A percentile compares a stretch with the other conserved stretches of the same genome.
Evolutionary conservation across 1,140 invertebrate species (phyloP).

Genomic region (Papilio dardanus): DNA sequence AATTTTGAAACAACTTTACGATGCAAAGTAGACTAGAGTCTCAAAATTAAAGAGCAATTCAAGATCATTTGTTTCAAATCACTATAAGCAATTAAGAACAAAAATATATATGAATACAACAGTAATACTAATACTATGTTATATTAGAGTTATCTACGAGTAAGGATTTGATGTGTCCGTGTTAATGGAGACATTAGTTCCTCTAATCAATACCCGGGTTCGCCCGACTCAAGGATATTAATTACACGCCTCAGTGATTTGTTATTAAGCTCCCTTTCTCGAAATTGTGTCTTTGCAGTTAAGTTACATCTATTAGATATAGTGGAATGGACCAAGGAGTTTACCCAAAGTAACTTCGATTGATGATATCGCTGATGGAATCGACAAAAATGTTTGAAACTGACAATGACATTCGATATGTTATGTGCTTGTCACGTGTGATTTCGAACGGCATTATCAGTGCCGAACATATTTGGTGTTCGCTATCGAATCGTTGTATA

Average conservation of each 20-base stretch:
- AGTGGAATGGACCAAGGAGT: too few species aligned
- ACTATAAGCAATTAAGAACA: background rate
- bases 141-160: background rate
- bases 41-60: too few species aligned
- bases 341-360: too few species aligned
- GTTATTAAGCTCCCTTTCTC: conserved; percentile 10
- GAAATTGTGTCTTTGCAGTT: background rate
- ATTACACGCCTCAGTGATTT: conserved; percentile 3
- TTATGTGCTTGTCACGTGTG: too few species aligned
- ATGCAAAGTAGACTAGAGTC: background rate
- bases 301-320: background rate
- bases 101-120: too few species aligned
- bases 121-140: too few species aligned
- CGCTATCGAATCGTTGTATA: too few species aligned
- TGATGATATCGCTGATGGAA: too few species aligned
- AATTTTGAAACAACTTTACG: background rate
- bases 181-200: conserved; percentile 9
- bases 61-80: background rate
- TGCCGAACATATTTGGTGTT: too few species aligned
- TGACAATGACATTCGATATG: too few species aligned
- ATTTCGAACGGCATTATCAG: too few species aligned
- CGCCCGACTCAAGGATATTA: conserved; percentile 16
- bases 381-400: too few species aligned
- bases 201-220: conserved; percentile 10
- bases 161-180: background rate